These are phyloP conservation scores for Triplophysa bombifrons DNA, from an alignment of 2,797 vertebrate genomes.

Conservation along the genomic window DNA sequence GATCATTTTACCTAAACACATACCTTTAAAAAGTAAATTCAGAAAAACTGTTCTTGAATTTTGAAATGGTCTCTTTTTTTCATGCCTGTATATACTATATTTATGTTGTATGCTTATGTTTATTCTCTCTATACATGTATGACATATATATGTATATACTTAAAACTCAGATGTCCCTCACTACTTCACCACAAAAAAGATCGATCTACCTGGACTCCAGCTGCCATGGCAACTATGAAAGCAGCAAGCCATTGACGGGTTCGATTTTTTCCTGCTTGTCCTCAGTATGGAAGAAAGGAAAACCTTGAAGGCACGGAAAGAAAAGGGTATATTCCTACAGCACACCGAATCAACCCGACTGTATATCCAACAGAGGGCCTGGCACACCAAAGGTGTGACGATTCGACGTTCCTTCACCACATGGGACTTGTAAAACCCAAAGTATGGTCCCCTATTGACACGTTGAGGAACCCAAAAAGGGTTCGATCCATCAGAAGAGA, in stretches of 20 bases:
- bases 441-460: neutral
- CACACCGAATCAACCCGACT: neutral
- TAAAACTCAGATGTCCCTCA: neutral
- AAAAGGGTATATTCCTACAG: neutral
- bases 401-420: neutral
- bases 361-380: conserved; percentile 14
- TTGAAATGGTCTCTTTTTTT: too few species aligned
- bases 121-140: too few species aligned
- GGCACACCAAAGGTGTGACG: neutral
- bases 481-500: conserved; percentile 31
- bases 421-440: conserved; percentile 10
- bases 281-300: conserved; percentile 12
- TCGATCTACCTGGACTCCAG: conserved; percentile 71
- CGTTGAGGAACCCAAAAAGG: conserved; percentile 14
- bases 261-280: conserved; percentile 7
- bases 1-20: too few species aligned
- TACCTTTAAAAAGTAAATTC: too few species aligned
- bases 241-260: conserved; percentile 75
- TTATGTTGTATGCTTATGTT: too few species aligned
- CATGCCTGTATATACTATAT: too few species aligned
- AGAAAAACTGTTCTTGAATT: too few species aligned
- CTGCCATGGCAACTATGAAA: conserved; percentile 71
- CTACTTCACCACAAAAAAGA: neutral
- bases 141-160: too few species aligned
- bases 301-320: conserved; percentile 15